Percentiles rank a stretch among this genome's conserved stretches.
Evolutionary conservation across 2,797 vertebrate genomes (phyloP).

Genomic region (Momotus momota): DNA sequence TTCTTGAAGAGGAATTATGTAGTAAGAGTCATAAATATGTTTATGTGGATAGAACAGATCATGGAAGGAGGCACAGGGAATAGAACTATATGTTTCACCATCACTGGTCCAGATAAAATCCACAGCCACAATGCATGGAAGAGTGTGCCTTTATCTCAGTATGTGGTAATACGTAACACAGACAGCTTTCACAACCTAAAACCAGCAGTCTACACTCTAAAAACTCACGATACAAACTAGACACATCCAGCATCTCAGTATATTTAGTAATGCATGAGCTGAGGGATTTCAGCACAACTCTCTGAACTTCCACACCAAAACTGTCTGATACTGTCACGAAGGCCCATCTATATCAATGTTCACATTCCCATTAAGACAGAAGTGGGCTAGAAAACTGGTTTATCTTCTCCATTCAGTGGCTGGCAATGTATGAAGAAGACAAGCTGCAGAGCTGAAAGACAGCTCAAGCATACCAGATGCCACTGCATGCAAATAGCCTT

Average conservation of each 20-base stretch:
- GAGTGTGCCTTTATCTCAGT: neutral
- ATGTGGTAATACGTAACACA: neutral
- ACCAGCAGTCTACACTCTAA: neutral
- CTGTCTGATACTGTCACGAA: neutral
- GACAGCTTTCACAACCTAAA: neutral
- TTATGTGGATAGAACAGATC: neutral
- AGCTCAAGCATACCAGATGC: neutral
- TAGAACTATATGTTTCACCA: neutral
- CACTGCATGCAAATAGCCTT: neutral
- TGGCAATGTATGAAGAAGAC: neutral
- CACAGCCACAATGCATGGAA: neutral
- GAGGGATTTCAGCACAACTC: neutral
- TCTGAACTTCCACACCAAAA: neutral
- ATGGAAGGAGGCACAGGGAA: neutral
- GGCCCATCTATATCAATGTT: neutral
- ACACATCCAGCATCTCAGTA: neutral
- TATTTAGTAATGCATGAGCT: neutral
- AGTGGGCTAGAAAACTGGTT: neutral
- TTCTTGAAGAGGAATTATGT: neutral
- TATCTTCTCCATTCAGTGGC: neutral
- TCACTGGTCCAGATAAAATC: neutral
- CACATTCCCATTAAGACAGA: neutral
- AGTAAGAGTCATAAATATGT: neutral
- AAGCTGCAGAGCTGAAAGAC: neutral
- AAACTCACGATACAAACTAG: neutral